phyloP scores from a whole-genome alignment of 2,113 vertebrate species.

The Notarius lentiginosus region DNA sequence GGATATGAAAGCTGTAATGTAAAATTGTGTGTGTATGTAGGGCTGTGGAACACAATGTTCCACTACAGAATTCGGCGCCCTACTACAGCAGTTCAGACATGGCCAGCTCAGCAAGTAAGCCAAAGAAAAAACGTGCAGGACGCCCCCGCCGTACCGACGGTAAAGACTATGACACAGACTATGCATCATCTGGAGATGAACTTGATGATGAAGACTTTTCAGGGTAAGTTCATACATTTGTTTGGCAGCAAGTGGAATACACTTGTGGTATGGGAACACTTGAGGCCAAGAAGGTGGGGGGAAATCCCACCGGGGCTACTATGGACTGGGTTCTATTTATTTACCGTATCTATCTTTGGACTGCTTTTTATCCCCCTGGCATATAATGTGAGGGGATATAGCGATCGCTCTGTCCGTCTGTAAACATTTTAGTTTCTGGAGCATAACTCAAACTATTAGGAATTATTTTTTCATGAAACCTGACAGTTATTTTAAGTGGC shows the following conservation, averaged over 20 bases:
- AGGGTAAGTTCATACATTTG: conserved; percentile 63
- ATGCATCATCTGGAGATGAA: conserved; percentile 86
- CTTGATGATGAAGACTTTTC: conserved; percentile 84
- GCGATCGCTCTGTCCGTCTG: too few relatives aligned
- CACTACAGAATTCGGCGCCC: conserved; percentile 49
- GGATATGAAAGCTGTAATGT: neutral
- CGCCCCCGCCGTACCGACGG: conserved; percentile 61
- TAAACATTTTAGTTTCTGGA: too few relatives aligned
- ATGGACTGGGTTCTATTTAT: neutral
- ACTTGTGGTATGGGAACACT: neutral
- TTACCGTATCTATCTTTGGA: too few relatives aligned
- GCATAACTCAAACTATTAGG: too few relatives aligned
- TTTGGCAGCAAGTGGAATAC: neutral
- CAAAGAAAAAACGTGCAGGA: conserved; percentile 64
- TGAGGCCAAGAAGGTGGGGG: neutral
- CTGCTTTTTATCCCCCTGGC: too few relatives aligned
- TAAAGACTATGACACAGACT: conserved; percentile 78
- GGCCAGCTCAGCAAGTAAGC: conserved; percentile 61
- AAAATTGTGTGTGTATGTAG: neutral
- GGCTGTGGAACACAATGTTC: conserved; percentile 31
- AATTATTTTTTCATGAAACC: too few relatives aligned
- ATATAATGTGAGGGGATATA: too few relatives aligned
- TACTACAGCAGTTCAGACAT: conserved; percentile 67
- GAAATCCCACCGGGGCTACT: neutral
- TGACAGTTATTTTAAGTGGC: too few relatives aligned